A percentile compares a stretch with the other conserved stretches of the same genome.
These are phyloP conservation scores for Osmerus eperlanus DNA, from an alignment of 2,113 vertebrate genomes.

Conservation along the genomic window DNA sequence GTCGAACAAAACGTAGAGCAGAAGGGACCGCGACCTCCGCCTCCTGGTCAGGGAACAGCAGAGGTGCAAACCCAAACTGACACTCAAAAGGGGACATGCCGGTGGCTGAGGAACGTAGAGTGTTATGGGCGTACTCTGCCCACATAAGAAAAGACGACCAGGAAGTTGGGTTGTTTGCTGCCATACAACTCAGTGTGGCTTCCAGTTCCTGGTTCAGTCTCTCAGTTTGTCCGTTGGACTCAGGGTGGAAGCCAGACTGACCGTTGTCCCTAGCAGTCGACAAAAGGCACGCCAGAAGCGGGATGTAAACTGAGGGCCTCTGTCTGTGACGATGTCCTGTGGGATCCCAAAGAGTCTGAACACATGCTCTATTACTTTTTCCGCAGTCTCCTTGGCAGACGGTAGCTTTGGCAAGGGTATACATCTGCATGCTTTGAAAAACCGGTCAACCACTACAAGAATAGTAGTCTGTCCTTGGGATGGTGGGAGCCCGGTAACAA, in stretches of 20 bases:
- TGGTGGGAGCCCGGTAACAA: conserved; percentile 2
- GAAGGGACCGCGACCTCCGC: background rate
- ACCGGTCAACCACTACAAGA: background rate
- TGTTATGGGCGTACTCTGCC: too few relatives aligned
- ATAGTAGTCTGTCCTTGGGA: conserved; percentile 1
- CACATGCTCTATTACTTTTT: background rate
- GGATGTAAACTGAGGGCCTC: background rate
- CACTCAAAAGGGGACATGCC: background rate
- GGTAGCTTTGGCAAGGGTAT: background rate
- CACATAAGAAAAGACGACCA: too few relatives aligned
- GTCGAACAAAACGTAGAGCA: background rate
- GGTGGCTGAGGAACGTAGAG: too few relatives aligned
- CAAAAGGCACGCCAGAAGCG: background rate
- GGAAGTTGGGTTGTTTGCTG: too few relatives aligned
- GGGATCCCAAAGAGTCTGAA: background rate
- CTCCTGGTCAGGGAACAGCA: background rate
- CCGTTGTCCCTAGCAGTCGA: background rate
- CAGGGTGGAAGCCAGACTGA: background rate
- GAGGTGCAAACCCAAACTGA: background rate
- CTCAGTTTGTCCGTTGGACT: background rate
- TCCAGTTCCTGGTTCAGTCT: too few relatives aligned
- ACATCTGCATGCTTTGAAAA: background rate
- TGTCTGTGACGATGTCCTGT: background rate
- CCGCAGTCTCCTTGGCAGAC: background rate
- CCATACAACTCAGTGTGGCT: too few relatives aligned